Base-by-base conservation (phyloP, 2,888 invertebrate species). In the Heliconius charithonia region DNA sequence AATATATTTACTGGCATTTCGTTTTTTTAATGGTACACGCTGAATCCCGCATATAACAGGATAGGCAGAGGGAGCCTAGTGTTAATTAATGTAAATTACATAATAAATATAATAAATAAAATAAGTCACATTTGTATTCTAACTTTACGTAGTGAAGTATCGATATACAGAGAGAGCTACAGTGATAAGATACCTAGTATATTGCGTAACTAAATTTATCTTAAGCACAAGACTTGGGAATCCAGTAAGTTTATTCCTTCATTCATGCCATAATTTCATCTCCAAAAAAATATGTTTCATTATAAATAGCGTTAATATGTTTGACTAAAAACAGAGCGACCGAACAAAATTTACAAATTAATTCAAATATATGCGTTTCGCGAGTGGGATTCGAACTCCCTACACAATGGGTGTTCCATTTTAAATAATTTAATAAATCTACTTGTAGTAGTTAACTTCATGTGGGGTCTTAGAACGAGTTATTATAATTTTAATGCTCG, bases 401-500 rank as follows among this genome's bases (percentile, higher is more conserved):
- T 63, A 63, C 63, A 16, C 27, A 63, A 63, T 16, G 7, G 63
- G 3, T 16, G 63, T 66, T 32, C 19, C 41, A 51, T 70, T 59
- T 72, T 59, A 32, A 59, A 72, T 72, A 72, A 59, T 72, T 59
- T 32, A 59, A 37, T 72, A 72, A 59, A 37, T 59, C 25, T 25
- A 27, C 41, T 41, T 63, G 37, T 16, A 74, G 62, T 27, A 63
- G 73, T 74, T 72, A 72, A 27, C 72, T 37, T 74, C 74, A 63
- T 74, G 74, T 74, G 74, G 22, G 74, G 74, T 62, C 74, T 29
- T 27, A 63, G 69, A 63, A 41, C 63, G 29, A 67, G 51, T 75
- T 65, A 67, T 67, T 76, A 67, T 76, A 76, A 76, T 76, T 59
- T 67, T 76, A 72, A 72, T 72, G 59, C 32, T 59, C 32, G 25